These are phyloP conservation scores for Neoarius graeffei DNA, from an alignment of 2,113 vertebrate genomes.

Conservation along the genomic window DNA sequence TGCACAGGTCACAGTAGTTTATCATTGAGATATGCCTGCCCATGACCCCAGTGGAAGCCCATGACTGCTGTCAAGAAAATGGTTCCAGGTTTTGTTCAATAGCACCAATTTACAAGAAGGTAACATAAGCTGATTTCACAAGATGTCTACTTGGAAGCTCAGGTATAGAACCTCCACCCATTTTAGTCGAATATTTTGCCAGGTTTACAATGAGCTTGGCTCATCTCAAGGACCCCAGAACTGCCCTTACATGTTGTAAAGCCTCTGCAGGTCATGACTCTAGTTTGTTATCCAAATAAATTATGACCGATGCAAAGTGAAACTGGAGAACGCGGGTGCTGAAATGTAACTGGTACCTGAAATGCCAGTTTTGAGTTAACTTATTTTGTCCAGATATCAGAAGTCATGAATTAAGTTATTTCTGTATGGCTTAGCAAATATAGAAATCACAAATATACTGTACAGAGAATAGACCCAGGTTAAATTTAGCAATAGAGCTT, in stretches of 20 bases:
- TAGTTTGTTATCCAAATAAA: neutral
- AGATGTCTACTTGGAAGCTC: neutral
- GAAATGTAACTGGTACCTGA: neutral
- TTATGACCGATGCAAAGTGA: neutral
- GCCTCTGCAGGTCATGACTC: neutral
- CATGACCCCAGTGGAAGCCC: neutral
- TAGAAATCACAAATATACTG: neutral
- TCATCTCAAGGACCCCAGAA: neutral
- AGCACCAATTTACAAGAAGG: neutral
- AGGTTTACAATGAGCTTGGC: neutral
- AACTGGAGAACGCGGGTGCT: neutral
- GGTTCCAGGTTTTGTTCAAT: neutral
- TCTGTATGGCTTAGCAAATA: neutral
- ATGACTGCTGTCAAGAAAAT: neutral
- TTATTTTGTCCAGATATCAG: neutral
- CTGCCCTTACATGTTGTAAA: neutral
- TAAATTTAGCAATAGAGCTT: constrained; percentile 6
- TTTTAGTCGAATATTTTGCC: neutral
- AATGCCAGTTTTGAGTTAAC: neutral
- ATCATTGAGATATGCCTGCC: neutral
- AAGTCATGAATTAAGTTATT: neutral
- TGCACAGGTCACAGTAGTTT: neutral
- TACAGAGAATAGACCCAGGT: neutral
- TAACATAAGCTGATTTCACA: neutral
- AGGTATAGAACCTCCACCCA: neutral